Evolutionary conservation across 1,140 invertebrate genomes (phyloP).

Genomic region (Odontomachus brunneus): DNA sequence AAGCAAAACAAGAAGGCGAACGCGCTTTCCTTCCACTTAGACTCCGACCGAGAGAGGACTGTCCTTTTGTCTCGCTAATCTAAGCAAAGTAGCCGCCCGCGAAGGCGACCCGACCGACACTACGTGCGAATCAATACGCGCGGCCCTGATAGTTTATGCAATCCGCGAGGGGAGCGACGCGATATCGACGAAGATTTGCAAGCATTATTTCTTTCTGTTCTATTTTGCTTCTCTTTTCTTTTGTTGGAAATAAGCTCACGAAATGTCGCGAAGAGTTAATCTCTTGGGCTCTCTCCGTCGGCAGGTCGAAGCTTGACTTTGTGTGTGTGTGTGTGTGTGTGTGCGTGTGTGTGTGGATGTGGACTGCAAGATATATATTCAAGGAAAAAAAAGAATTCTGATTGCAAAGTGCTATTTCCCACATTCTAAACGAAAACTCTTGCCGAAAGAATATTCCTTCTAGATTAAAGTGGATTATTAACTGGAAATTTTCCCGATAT

Average conservation of each 20-base stretch:
- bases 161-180: slow-evolving; percentile 3
- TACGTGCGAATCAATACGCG: slow-evolving; percentile 40
- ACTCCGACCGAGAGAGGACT: slow-evolving; percentile 25
- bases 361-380: too few species aligned
- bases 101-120: slow-evolving; percentile 10
- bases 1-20: slow-evolving; percentile 32
- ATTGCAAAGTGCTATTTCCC: too few species aligned
- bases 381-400: too few species aligned
- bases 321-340: too few species aligned
- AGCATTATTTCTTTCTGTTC: not conserved
- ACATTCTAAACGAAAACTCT: too few species aligned
- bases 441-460: too few species aligned
- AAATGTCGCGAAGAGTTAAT: slow-evolving; percentile 8
- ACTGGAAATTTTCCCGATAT: too few species aligned
- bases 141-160: slow-evolving; percentile 25
- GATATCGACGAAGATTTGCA: slow-evolving; percentile 10
- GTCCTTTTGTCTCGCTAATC: slow-evolving; percentile 45
- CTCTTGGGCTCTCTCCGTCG: not conserved
- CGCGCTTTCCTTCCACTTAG: slow-evolving; percentile 31
- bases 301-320: too few species aligned
- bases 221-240: not conserved
- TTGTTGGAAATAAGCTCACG: not conserved
- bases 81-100: slow-evolving; percentile 36
- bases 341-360: too few species aligned
- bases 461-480: too few species aligned